phyloP scores from a whole-genome alignment of 1,140 invertebrate species.

The Bombus ignitus region DNA sequence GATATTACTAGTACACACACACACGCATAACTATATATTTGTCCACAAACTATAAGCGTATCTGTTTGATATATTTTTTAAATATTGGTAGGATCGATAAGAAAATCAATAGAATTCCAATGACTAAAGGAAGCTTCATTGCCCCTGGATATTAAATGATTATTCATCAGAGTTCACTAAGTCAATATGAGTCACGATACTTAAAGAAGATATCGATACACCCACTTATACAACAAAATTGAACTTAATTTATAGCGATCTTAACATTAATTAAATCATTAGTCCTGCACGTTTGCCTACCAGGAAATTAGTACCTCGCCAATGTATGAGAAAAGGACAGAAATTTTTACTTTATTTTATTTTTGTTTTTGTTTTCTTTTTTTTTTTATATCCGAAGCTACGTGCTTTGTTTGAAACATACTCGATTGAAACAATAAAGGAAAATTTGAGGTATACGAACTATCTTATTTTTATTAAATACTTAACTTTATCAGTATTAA shows the following conservation, averaged over 20 bases:
- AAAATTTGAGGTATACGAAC: not conserved
- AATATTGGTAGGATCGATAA: slow-evolving; percentile 18
- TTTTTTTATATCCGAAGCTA: not conserved
- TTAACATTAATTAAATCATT: slow-evolving; percentile 8
- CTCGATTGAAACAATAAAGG: not conserved
- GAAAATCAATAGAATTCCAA: slow-evolving; percentile 8
- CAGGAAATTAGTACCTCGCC: not conserved
- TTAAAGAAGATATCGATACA: not conserved
- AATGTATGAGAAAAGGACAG: not conserved
- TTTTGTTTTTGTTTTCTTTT: not conserved
- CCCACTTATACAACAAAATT: slow-evolving; percentile 14
- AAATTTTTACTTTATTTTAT: not conserved
- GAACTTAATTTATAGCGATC: slow-evolving; percentile 40
- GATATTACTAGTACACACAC: not conserved
- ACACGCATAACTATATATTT: not conserved
- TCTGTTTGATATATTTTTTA: not conserved
- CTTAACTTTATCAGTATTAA: not conserved
- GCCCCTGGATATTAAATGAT: not conserved
- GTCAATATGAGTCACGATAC: slow-evolving; percentile 25
- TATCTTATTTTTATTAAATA: not conserved
- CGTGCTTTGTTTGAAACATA: not conserved
- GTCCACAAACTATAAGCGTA: not conserved
- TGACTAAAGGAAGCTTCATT: not conserved
- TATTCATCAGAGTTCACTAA: slow-evolving; percentile 17
- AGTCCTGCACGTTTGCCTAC: not conserved